These are phyloP conservation scores for Lathronympha strigana DNA, from an alignment of 2,888 invertebrate genomes.

Conservation along the genomic window DNA sequence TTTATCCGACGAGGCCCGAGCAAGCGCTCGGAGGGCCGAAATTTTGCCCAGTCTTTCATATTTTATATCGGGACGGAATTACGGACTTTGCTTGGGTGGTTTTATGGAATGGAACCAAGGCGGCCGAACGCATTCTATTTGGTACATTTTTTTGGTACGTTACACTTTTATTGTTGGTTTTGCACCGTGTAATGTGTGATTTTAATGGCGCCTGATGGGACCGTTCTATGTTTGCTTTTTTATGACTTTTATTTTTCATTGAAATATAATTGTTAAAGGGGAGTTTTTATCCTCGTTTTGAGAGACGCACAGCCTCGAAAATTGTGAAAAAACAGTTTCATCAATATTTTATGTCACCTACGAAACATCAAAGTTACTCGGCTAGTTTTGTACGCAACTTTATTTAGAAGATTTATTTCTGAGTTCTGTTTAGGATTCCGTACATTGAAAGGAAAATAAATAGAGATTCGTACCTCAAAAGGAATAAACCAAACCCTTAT, in stretches of 20 bases:
- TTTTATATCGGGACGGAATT: conserved; percentile 82
- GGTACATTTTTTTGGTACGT: conserved; percentile 64
- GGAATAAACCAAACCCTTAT: no score
- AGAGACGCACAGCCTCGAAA: background rate
- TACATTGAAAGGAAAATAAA: no score
- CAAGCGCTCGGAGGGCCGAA: conserved; percentile 59
- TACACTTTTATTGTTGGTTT: conserved; percentile 59
- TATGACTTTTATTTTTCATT: conserved; percentile 34
- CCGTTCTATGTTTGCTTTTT: conserved; percentile 45
- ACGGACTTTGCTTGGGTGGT: conserved; percentile 80
- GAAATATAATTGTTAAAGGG: conserved; percentile 1
- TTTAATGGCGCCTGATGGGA: conserved; percentile 63
- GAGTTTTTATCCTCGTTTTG: conserved; percentile 1
- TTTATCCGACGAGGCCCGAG: conserved; percentile 53
- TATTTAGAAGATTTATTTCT: no score
- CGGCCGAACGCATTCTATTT: conserved; percentile 70
- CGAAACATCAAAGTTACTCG: background rate
- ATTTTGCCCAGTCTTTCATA: conserved; percentile 82
- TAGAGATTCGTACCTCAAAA: no score
- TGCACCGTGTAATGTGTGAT: conserved; percentile 67
- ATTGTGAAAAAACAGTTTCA: background rate
- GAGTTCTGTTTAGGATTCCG: no score
- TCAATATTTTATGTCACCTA: background rate
- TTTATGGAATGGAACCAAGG: conserved; percentile 70
- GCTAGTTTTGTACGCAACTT: no score